Conservation (phyloP, 2,113 vertebrate genomes). For the Chloroceryle aenea region DNA sequence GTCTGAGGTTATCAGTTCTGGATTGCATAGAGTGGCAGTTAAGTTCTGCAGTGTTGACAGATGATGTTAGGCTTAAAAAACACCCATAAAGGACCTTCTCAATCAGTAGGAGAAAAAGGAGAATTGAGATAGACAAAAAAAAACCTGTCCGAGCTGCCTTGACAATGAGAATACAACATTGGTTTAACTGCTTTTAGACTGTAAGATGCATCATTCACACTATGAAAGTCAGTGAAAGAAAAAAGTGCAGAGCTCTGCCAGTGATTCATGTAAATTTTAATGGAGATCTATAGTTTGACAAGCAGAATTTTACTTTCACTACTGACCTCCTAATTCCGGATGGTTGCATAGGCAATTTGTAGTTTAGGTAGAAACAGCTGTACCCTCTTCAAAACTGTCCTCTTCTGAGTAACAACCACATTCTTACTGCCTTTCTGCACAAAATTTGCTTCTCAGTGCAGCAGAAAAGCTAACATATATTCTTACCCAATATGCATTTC, state of each 20-base stretch:
- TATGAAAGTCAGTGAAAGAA: neutral
- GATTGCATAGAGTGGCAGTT: neutral
- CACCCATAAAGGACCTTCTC: neutral
- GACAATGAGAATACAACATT: neutral
- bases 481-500: neutral
- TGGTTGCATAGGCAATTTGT: neutral
- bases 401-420: neutral
- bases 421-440: neutral
- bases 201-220: neutral
- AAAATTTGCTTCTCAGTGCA: neutral
- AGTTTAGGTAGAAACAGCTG: neutral
- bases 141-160: neutral
- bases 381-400: neutral
- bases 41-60: neutral
- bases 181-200: neutral
- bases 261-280: neutral
- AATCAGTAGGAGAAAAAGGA: neutral
- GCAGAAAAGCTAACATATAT: neutral
- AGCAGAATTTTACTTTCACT: neutral
- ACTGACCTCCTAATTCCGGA: neutral
- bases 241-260: neutral
- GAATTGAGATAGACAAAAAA: neutral
- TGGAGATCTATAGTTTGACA: neutral
- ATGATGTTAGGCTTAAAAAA: neutral
- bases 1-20: neutral